Base-by-base conservation (phyloP, 2,113 vertebrate species). In the Prionailurus bengalensis region DNA sequence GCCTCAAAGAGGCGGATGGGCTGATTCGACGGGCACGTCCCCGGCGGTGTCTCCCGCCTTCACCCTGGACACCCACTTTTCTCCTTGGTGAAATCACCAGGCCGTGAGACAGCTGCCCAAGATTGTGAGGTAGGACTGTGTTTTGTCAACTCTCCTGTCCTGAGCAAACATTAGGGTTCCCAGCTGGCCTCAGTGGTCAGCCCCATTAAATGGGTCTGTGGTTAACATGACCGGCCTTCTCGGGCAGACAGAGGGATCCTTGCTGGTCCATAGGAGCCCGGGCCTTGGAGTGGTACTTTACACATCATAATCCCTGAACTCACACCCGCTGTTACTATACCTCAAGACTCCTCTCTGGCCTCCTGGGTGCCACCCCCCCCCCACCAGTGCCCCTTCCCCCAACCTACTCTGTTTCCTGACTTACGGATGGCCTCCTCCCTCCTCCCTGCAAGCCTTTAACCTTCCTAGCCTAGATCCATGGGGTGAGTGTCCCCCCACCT, bases 1-100 rank as follows among this genome's bases (percentile, higher is more conserved):
- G n/a, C 36, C 63, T 84, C 76, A 11, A 7, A 78, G 45, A 39
- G 9, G 45, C 39, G 10, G 19, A 13, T 0, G 61, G 74, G 73
- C 42, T 12, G 13, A 55, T 15, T 7, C 12, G 0, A n/a, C 3
- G 0, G 13, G n/a, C 4, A 0, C 1, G 55, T 21, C 1, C 33
- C 89, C 13, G 0, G 5, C 16, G 6, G 19, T 0, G 25, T 58
- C 55, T 71, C 45, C 5, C 3, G 63, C 73, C 66, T 86, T 81
- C 27, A 6, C 66, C 90, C 27, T 74, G 5, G n/a, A 89, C 66
- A 63, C 74, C 63, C 36, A n/a, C 55, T 93, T 48, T 79, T 48
- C 74, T 66, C 71, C 70, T 15, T 4, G 68, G 74, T 53, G 68
- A 90, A 39, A 58, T 58, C 58, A 27, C 71, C 58, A 39, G 83